Evolutionary conservation across 2,113 vertebrate genomes (phyloP).

Genomic region (Spheniscus mendiculus): DNA sequence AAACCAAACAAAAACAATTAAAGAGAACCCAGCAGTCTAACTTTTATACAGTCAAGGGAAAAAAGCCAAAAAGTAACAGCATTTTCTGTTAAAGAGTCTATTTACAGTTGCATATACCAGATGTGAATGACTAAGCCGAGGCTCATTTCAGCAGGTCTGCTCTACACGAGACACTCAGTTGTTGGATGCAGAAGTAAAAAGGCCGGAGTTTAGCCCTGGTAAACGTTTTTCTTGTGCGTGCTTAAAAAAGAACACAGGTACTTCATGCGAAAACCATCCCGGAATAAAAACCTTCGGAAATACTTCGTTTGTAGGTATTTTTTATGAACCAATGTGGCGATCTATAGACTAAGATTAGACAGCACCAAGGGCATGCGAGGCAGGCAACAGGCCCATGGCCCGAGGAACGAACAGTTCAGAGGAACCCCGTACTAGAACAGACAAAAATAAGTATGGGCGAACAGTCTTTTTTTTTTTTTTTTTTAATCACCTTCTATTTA

Average conservation of each 20-base stretch:
- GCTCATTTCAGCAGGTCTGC: background rate
- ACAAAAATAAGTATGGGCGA: background rate
- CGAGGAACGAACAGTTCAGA: background rate
- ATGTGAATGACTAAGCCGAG: background rate
- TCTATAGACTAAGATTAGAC: background rate
- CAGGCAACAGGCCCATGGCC: background rate
- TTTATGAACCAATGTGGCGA: background rate
- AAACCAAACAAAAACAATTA: too few species aligned
- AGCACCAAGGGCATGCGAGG: background rate
- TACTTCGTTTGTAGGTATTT: background rate
- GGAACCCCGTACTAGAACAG: background rate
- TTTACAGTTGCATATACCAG: background rate
- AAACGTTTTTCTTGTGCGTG: background rate
- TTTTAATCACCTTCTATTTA: background rate
- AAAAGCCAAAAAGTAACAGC: background rate
- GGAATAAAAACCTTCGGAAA: background rate
- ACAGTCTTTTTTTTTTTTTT: background rate
- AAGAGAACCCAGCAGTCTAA: background rate
- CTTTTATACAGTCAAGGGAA: background rate
- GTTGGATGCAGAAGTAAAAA: background rate
- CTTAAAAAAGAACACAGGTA: background rate
- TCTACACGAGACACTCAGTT: accelerated
- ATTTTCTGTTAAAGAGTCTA: background rate
- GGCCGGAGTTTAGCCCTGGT: background rate
- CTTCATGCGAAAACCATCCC: background rate